Evolutionary conservation across 2,113 vertebrate species (phyloP).

Genomic region (Trogon surrucura): DNA sequence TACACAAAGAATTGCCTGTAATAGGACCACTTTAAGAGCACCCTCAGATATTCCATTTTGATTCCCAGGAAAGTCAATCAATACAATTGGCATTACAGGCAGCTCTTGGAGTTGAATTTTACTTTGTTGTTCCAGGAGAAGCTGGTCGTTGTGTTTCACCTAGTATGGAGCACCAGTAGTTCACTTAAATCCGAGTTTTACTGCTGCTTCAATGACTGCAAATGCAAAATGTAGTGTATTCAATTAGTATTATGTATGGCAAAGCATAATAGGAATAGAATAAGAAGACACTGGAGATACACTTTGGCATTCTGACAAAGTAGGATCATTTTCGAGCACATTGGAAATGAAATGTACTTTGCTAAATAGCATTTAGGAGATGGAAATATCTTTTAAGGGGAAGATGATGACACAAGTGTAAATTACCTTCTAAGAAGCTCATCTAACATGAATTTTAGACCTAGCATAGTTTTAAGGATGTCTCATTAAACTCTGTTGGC

Average conservation of each 20-base stretch:
- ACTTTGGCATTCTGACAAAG: slow-evolving; percentile 30
- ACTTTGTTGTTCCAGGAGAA: not conserved
- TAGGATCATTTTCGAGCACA: not conserved
- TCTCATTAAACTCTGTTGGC: not conserved
- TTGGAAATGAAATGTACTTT: not conserved
- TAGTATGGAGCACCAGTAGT: not conserved
- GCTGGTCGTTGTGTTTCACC: not conserved
- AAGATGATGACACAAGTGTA: not conserved
- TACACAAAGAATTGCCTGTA: not conserved
- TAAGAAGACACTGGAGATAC: not conserved
- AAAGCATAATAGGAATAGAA: not conserved
- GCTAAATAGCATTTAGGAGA: not conserved
- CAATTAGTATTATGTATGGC: not conserved
- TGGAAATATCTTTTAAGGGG: not conserved
- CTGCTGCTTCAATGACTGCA: not conserved
- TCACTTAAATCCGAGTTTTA: not conserved
- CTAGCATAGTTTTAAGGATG: not conserved
- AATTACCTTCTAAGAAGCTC: not conserved
- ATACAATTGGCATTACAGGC: not conserved
- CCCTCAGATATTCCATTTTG: not conserved
- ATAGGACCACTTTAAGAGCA: not conserved
- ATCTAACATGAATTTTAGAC: not conserved
- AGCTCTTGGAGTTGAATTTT: not conserved
- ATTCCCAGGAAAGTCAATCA: not conserved
- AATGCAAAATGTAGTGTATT: not conserved